phyloP scores from a whole-genome alignment of 2,113 vertebrate species.

The Orientallactaga bullata region DNA sequence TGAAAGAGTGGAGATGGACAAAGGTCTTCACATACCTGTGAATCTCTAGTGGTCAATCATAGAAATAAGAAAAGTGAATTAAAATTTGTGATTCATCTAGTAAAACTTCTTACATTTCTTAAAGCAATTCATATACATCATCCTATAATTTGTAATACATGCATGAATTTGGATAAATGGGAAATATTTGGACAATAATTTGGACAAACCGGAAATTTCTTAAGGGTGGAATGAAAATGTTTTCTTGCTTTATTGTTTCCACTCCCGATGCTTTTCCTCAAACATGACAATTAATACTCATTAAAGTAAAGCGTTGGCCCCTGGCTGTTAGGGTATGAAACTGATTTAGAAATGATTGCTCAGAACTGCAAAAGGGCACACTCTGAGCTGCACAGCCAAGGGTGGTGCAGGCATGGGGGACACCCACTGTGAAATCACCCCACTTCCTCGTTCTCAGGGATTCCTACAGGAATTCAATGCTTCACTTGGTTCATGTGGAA shows the following conservation, averaged over 20 bases:
- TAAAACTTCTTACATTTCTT: background rate
- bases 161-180: background rate
- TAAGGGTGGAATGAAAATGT: background rate
- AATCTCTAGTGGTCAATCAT: background rate
- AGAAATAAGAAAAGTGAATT: background rate
- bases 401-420: no score
- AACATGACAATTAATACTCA: background rate
- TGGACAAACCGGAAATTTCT: no score
- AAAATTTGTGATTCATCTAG: background rate
- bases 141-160: background rate
- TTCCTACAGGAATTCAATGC: rapidly evolving
- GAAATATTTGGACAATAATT: no score
- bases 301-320: background rate
- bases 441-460: rapidly evolving
- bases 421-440: background rate
- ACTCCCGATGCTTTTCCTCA: background rate
- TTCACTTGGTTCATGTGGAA: background rate
- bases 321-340: background rate
- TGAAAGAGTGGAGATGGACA: no score
- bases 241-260: background rate
- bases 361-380: background rate
- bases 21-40: background rate
- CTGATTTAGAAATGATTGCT: background rate
- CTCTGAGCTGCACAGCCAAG: background rate
- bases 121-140: background rate